Conservation (phyloP, 2,888 invertebrate species). For the Harpalus rubripes region DNA sequence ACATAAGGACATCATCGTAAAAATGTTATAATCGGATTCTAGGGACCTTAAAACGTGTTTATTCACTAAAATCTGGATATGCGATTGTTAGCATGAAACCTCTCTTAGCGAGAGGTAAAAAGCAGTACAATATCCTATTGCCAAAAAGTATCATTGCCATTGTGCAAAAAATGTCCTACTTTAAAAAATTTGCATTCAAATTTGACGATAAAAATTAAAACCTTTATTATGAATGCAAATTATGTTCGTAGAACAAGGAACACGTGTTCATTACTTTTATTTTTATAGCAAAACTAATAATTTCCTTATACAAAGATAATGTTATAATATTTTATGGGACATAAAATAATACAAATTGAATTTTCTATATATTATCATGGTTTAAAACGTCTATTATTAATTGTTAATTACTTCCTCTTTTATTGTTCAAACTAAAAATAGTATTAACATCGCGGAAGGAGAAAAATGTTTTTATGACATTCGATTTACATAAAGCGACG, state of each 20-base stretch:
- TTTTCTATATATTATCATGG: conserved; percentile 6
- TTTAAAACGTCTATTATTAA: conserved; percentile 14
- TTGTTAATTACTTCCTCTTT: conserved; percentile 35
- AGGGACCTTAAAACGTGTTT: too few relatives aligned
- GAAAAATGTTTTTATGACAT: conserved; percentile 9
- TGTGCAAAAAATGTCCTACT: conserved; percentile 7
- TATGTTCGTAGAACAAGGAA: background rate
- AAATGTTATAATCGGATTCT: too few relatives aligned
- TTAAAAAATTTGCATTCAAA: conserved; percentile 19
- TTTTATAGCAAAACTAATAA: background rate
- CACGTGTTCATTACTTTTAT: background rate
- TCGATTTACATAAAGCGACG: conserved; percentile 10
- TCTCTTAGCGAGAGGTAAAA: too few relatives aligned
- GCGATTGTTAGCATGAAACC: too few relatives aligned
- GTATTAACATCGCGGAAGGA: conserved; percentile 23
- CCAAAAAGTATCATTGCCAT: background rate
- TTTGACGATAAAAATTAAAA: conserved; percentile 11
- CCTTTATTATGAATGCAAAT: background rate
- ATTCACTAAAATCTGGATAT: too few relatives aligned
- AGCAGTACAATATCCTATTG: too few relatives aligned
- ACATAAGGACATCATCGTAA: too few relatives aligned
- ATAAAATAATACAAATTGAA: background rate
- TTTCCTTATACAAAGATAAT: background rate
- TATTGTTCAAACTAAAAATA: conserved; percentile 27
- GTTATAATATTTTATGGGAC: conserved; percentile 4